Percentiles rank a stretch among this genome's conserved stretches.
These are phyloP conservation scores for Pygocentrus nattereri DNA, from an alignment of 2,797 vertebrate genomes.

Conservation along the genomic window DNA sequence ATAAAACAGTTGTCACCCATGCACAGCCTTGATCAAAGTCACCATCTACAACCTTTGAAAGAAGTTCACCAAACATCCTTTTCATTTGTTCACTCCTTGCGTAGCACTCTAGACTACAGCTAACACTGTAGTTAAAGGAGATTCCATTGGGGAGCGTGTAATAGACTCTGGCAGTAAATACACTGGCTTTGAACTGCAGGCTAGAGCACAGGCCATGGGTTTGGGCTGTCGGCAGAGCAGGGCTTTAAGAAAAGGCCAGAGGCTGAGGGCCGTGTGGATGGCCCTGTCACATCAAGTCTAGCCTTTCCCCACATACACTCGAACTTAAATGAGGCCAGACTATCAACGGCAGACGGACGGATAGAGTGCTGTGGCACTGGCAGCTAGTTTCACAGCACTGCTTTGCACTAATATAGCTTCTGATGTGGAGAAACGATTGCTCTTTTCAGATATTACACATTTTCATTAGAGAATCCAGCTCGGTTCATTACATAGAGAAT, in stretches of 20 bases:
- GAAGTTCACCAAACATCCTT: conserved; percentile 21
- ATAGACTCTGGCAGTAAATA: conserved; percentile 45
- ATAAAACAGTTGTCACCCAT: conserved; percentile 37
- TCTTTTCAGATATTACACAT: conserved; percentile 21
- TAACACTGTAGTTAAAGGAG: conserved; percentile 34
- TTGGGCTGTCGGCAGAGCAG: conserved; percentile 32
- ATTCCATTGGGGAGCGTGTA: conserved; percentile 25
- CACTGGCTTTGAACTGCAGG: conserved; percentile 45
- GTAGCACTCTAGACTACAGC: conserved; percentile 22
- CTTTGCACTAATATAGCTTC: background rate
- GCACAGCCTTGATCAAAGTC: conserved; percentile 44
- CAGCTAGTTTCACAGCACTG: background rate
- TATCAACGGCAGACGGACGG: conserved; percentile 29
- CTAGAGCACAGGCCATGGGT: conserved; percentile 35
- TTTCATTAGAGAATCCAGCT: conserved; percentile 16
- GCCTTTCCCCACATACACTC: conserved; percentile 32
- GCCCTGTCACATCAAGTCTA: conserved; percentile 47
- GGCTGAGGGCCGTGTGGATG: conserved; percentile 36
- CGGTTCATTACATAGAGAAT: background rate
- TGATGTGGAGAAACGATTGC: background rate
- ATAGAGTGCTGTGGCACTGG: background rate
- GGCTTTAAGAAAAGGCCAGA: conserved; percentile 38
- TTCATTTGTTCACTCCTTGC: conserved; percentile 45
- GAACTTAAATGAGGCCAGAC: conserved; percentile 17
- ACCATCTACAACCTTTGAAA: conserved; percentile 41